A percentile compares a stretch with the other conserved stretches of the same genome.
Evolutionary conservation across 1,140 invertebrate species (phyloP).

Genomic region (Neotoxoptera formosana): DNA sequence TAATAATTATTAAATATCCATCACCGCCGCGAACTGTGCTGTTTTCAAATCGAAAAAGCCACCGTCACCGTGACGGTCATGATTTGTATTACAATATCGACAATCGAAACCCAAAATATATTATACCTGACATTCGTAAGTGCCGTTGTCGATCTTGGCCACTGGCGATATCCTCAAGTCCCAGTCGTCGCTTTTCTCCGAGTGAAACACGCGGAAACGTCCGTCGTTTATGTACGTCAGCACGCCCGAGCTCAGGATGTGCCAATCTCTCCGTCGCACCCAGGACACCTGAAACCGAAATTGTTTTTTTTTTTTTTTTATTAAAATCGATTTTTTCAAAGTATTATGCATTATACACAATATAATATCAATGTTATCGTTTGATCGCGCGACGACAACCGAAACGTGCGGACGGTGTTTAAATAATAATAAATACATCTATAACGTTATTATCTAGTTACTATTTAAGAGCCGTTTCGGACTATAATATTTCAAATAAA

Average conservation of each 20-base stretch:
- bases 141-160: conserved; percentile 87
- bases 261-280: conserved; percentile 89
- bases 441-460: too few relatives aligned
- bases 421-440: too few relatives aligned
- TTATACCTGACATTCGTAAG: conserved; percentile 96
- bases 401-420: not conserved
- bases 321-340: not conserved
- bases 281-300: conserved; percentile 81
- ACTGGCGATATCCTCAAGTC: conserved; percentile 93
- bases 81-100: too few relatives aligned
- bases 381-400: too few relatives aligned
- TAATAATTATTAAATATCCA: too few relatives aligned
- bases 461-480: too few relatives aligned
- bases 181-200: conserved; percentile 84
- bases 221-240: conserved; percentile 92
- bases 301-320: conserved; percentile 4
- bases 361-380: too few relatives aligned
- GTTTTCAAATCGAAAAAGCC: not conserved
- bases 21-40: too few relatives aligned
- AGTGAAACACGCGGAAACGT: conserved; percentile 81
- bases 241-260: conserved; percentile 88
- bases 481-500: not conserved
- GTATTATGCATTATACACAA: too few relatives aligned
- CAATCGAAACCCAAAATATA: too few relatives aligned
- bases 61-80: not conserved